Percentiles rank a stretch among this genome's conserved stretches.
Conservation (phyloP, 92 coral and sea anemone species). For the Blastomussa wellsi region DNA sequence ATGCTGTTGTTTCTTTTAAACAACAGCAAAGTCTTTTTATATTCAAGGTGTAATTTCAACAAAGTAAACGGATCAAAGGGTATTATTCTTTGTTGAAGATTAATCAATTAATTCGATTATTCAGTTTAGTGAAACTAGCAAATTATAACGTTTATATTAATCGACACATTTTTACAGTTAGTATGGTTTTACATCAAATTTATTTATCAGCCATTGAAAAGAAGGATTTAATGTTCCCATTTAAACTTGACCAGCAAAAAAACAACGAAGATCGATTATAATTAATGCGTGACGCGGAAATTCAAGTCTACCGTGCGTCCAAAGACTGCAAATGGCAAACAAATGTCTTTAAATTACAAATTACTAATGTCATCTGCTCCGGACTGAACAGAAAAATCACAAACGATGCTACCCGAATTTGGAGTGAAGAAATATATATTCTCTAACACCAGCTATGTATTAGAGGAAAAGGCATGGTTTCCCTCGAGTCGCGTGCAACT, state of each 20-base stretch:
- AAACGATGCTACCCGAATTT: background rate
- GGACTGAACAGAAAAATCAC: background rate
- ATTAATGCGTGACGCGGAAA: conserved; percentile 32
- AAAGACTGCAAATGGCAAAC: conserved; percentile 32
- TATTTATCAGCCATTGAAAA: background rate
- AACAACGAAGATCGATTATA: background rate
- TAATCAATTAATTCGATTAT: background rate
- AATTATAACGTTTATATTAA: no score
- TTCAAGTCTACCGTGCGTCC: background rate
- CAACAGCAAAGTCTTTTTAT: background rate
- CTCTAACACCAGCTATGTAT: background rate
- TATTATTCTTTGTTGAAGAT: background rate
- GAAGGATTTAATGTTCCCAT: background rate
- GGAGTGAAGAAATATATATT: background rate
- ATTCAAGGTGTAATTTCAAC: background rate
- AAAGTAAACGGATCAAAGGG: background rate
- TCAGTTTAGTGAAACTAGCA: background rate
- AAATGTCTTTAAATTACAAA: background rate
- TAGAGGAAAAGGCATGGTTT: background rate
- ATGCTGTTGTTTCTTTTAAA: no score
- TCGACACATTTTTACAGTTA: background rate
- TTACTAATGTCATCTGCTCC: background rate
- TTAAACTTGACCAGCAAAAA: background rate
- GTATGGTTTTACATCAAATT: background rate
- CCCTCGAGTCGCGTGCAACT: background rate